Evolutionary conservation across 1,140 invertebrate species (phyloP), one percentile per base, ranked within the genome.

Genomic region (Megalonaias nervosa): DNA sequence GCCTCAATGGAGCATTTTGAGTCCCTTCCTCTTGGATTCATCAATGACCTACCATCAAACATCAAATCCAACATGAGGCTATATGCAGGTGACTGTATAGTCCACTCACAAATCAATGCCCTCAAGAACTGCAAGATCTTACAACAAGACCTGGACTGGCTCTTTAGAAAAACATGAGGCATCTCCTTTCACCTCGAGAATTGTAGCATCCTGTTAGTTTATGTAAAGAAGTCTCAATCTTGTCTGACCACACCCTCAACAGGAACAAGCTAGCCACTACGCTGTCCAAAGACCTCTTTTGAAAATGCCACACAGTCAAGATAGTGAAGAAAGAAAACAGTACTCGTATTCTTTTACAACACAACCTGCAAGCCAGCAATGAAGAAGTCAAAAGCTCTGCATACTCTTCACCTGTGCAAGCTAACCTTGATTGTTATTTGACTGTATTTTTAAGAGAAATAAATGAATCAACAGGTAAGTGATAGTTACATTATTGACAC

Each of bases 161-260:
- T 57, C 26, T 26, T 2, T 81, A 77, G 82, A 59, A 48, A 68
- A 4, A 69, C 0, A 13, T 82, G 81, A 81, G 71, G 71, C 2
- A 82, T 82, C 74, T 17, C 38, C 16, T 81, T 84, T 48, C 81
- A 78, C 59, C 71, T 74, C 14, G 69, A 58, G 14, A 84, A 84
- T 17, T 78, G 79, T 59, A 74, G 76, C 57, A 64, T 83, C 21
- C 58, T 82, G 59, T 61, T 9, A 16, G 74, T 71, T n/a, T 68
- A 68, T 65, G 26, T 68, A 14, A 75, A 64, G 38, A 48, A 74
- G 31, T 26, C 6, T 26, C 58, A 31, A 71, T 19, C 70, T 69
- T 16, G 79, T 74, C 66, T n/a, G 66, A 61, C 59, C 79, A 19
- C 57, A 71, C 23, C 71, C 67, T 38, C 72, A 75, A 66, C 77